Evolutionary conservation across 2,888 invertebrate species (phyloP).

Genomic region (Erebia palarica): DNA sequence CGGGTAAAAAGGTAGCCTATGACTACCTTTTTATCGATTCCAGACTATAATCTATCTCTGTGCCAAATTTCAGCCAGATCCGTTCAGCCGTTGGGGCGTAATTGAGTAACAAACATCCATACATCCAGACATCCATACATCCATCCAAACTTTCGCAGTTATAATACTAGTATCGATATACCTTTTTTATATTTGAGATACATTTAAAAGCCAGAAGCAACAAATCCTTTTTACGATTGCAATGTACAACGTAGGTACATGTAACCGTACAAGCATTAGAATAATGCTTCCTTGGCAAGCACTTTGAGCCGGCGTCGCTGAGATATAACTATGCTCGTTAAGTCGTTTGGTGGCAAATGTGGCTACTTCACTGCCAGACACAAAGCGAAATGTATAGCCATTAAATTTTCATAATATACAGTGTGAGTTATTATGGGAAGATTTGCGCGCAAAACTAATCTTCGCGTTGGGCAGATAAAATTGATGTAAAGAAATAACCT

Average conservation of each 20-base stretch:
- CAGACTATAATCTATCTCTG: too few relatives aligned
- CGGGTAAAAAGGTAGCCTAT: too few relatives aligned
- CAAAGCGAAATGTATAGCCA: slow-evolving; percentile 1
- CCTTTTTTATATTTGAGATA: not conserved
- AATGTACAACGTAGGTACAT: slow-evolving; percentile 1
- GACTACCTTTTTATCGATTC: too few relatives aligned
- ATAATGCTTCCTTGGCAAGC: slow-evolving; percentile 25
- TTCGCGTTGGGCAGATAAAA: too few relatives aligned
- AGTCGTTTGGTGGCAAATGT: slow-evolving; percentile 24
- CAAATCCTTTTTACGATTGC: slow-evolving; percentile 8
- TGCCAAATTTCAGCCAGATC: too few relatives aligned
- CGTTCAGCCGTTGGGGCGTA: too few relatives aligned
- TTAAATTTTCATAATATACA: not conserved
- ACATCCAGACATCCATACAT: too few relatives aligned
- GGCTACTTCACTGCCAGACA: slow-evolving; percentile 5
- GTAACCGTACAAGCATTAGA: slow-evolving; percentile 22
- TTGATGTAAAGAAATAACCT: too few relatives aligned
- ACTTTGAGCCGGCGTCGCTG: slow-evolving; percentile 17
- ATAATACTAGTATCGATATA: too few relatives aligned
- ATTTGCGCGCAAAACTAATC: too few relatives aligned
- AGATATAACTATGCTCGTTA: slow-evolving; percentile 24
- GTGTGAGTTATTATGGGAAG: not conserved
- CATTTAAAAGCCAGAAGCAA: not conserved
- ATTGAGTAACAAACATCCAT: too few relatives aligned
- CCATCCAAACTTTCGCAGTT: too few relatives aligned